Evolutionary conservation across 53 echinoderm and acorn worm genomes (phyloP).

Genomic region (Henricia sp.): DNA sequence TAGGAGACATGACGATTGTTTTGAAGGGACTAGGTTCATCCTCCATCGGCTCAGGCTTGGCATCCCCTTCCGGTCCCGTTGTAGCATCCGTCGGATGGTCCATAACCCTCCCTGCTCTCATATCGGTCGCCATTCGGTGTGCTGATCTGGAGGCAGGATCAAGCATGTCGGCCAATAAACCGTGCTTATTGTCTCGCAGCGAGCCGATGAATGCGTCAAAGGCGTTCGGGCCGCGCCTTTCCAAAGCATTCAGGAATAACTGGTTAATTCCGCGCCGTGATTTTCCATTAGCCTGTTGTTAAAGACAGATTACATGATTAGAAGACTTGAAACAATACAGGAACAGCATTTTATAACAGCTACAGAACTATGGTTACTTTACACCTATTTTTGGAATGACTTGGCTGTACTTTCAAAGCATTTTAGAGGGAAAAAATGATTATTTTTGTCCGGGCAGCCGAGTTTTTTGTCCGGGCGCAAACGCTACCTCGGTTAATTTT

Average conservation of each 20-base stretch:
- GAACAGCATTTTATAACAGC: too few relatives aligned
- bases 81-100: constrained; percentile 13
- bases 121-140: neutral
- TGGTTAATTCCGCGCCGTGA: constrained; percentile 54
- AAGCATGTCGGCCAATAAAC: constrained; percentile 62
- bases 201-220: constrained; percentile 68
- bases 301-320: neutral
- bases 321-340: too few relatives aligned
- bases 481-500: too few relatives aligned
- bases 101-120: neutral
- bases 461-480: too few relatives aligned
- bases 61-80: constrained; percentile 30
- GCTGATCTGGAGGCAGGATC: constrained; percentile 7
- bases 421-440: neutral
- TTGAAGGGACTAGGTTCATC: neutral
- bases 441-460: too few relatives aligned
- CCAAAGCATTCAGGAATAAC: constrained; percentile 68
- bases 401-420: neutral
- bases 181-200: constrained; percentile 70
- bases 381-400: neutral
- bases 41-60: constrained; percentile 49
- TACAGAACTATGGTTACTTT: too few relatives aligned
- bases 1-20: constrained; percentile 1
- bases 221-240: constrained; percentile 85
- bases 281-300: constrained; percentile 29